A percentile compares a stretch with the other conserved stretches of the same genome.
These are phyloP conservation scores for Otus sunia DNA, from an alignment of 2,113 vertebrate species.

Conservation along the genomic window DNA sequence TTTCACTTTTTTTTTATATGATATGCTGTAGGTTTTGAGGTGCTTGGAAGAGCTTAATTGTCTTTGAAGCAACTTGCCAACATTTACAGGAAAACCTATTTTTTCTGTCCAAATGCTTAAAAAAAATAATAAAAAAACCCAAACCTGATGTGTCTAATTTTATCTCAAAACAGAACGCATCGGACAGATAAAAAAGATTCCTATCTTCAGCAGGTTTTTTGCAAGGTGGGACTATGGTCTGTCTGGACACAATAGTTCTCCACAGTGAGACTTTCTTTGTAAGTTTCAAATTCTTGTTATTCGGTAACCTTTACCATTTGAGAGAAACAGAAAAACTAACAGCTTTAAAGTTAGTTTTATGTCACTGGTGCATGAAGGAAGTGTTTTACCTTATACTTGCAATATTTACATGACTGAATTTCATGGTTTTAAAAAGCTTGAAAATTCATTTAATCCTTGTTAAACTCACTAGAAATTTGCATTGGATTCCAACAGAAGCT, in stretches of 20 bases:
- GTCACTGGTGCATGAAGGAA: background rate
- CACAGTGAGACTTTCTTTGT: background rate
- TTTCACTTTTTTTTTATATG: background rate
- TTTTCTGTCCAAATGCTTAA: background rate
- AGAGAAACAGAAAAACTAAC: background rate
- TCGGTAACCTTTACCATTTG: background rate
- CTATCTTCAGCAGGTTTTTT: background rate
- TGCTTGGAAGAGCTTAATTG: background rate
- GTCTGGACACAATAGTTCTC: background rate
- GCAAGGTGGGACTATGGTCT: background rate
- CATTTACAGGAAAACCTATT: background rate
- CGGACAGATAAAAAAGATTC: background rate
- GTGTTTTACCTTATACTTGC: background rate
- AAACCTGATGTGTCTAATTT: background rate
- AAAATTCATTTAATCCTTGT: background rate
- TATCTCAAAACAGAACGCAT: background rate
- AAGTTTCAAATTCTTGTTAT: background rate
- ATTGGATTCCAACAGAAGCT: background rate
- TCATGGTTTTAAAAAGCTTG: background rate
- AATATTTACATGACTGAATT: background rate
- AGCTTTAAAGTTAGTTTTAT: background rate
- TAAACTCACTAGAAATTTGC: background rate
- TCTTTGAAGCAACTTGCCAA: background rate
- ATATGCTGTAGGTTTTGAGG: background rate
- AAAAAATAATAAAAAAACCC: background rate